Conservation (phyloP, 1,140 invertebrate genomes). For the Zaprionus davidi region DNA sequence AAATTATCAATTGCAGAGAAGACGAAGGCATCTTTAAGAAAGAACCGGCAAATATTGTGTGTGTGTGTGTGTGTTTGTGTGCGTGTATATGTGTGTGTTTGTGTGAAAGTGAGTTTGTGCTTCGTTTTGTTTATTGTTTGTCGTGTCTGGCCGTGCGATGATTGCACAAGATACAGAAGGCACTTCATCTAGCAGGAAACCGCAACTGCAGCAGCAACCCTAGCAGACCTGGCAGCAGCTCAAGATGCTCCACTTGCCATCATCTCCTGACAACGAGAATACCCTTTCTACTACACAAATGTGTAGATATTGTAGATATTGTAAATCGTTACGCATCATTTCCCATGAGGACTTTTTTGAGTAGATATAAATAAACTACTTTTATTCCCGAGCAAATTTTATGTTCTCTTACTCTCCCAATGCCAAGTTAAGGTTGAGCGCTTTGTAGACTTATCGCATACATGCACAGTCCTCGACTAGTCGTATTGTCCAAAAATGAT, state of each 20-base stretch:
- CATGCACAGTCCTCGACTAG: neutral
- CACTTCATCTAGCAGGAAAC: conserved; percentile 31
- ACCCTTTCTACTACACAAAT: conserved; percentile 34
- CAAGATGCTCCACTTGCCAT: conserved; percentile 56
- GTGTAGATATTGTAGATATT: neutral
- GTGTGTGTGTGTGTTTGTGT: neutral
- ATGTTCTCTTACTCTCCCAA: conserved; percentile 38
- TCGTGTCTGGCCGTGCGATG: conserved; percentile 46
- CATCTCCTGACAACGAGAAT: conserved; percentile 19
- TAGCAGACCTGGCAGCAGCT: neutral
- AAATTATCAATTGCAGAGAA: conserved; percentile 76
- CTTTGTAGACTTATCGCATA: conserved; percentile 43
- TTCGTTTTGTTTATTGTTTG: conserved; percentile 47
- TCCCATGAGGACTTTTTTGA: conserved; percentile 48
- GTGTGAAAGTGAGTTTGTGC: conserved; percentile 29
- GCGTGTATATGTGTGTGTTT: conserved; percentile 6
- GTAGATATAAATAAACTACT: conserved; percentile 15
- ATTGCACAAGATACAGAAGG: conserved; percentile 57
- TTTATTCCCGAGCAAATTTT: conserved; percentile 49
- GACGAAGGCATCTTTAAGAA: conserved; percentile 43
- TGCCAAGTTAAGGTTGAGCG: conserved; percentile 40
- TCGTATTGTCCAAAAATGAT: conserved; percentile 64
- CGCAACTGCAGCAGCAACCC: conserved; percentile 30
- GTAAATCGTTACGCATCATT: neutral
- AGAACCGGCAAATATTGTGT: conserved; percentile 54